A percentile compares a stretch with the other conserved stretches of the same genome.
Conservation (phyloP, 2,797 vertebrate genomes). For the Pempheris klunzingeri region DNA sequence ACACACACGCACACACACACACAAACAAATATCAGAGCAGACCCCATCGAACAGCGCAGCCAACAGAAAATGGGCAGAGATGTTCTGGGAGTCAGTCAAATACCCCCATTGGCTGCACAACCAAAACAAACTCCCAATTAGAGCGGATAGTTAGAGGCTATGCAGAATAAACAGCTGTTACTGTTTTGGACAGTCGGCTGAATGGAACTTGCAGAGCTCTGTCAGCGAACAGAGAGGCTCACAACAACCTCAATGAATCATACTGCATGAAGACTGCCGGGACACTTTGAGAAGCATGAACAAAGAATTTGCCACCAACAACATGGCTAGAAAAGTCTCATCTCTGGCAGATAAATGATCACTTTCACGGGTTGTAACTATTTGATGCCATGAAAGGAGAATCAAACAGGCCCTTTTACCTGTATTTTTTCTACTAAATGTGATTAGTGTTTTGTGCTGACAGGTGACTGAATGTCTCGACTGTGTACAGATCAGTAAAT, state of each 20-base stretch:
- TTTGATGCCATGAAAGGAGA: conserved; percentile 18
- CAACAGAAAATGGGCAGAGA: conserved; percentile 35
- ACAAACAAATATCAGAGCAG: not conserved
- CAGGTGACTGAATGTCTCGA: conserved; percentile 23
- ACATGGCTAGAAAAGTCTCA: not conserved
- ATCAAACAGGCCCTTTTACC: not conserved
- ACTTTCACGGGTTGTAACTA: not conserved
- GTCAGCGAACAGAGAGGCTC: conserved; percentile 26
- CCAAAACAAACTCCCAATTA: conserved; percentile 64
- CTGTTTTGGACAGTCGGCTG: conserved; percentile 48
- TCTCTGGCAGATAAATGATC: conserved; percentile 10
- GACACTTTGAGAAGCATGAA: conserved; percentile 24
- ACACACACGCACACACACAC: conserved; percentile 2
- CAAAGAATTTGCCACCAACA: conserved; percentile 12
- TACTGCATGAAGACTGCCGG: conserved; percentile 16
- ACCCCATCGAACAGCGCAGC: conserved; percentile 17
- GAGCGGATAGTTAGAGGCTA: conserved; percentile 53
- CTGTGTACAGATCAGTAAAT: conserved; percentile 29
- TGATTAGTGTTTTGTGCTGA: conserved; percentile 7
- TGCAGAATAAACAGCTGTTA: conserved; percentile 63
- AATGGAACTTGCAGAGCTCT: conserved; percentile 4
- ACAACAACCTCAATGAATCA: conserved; percentile 11
- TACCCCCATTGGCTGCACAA: conserved; percentile 36
- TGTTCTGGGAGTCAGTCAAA: conserved; percentile 43
- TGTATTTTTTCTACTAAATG: conserved; percentile 5